Evolutionary conservation across 2,113 vertebrate species (phyloP).

Genomic region (Apteryx mantelli): DNA sequence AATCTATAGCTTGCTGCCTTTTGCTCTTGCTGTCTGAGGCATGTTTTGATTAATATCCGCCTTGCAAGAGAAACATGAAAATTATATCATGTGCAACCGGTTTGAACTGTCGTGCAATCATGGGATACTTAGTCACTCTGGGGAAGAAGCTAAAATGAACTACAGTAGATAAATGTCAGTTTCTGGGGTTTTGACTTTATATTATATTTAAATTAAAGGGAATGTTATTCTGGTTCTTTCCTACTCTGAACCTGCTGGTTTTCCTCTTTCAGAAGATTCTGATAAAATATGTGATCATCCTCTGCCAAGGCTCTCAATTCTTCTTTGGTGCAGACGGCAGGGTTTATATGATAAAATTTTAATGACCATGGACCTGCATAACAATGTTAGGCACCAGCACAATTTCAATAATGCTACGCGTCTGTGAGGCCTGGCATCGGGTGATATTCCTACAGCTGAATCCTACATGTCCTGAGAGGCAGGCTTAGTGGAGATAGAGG

Average conservation of each 20-base stretch:
- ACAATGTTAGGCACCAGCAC: constrained; percentile 69
- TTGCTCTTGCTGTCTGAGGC: constrained; percentile 45
- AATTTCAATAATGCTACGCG: constrained; percentile 66
- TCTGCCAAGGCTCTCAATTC: constrained; percentile 74
- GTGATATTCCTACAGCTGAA: constrained; percentile 60
- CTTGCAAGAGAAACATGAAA: constrained; percentile 69
- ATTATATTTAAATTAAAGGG: constrained; percentile 78
- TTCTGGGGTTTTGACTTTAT: constrained; percentile 60
- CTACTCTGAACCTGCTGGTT: not conserved
- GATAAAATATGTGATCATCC: constrained; percentile 73
- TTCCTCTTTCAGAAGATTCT: constrained; percentile 73
- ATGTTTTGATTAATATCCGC: constrained; percentile 72
- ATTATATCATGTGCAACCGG: constrained; percentile 62
- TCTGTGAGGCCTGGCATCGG: constrained; percentile 55
- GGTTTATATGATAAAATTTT: constrained; percentile 79
- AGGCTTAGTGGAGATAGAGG: constrained; percentile 46
- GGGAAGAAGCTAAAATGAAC: constrained; percentile 72
- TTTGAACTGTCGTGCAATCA: constrained; percentile 69
- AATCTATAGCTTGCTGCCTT: constrained; percentile 66
- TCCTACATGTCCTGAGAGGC: constrained; percentile 61
- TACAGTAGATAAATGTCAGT: constrained; percentile 73
- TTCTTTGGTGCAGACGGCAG: constrained; percentile 70
- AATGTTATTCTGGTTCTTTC: constrained; percentile 55
- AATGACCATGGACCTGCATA: constrained; percentile 75
- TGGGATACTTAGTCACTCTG: constrained; percentile 65